Percentiles rank a stretch among this genome's conserved stretches.
phyloP scores from a whole-genome alignment of 2,797 vertebrate genomes.

The Poeciliopsis gracilis region DNA sequence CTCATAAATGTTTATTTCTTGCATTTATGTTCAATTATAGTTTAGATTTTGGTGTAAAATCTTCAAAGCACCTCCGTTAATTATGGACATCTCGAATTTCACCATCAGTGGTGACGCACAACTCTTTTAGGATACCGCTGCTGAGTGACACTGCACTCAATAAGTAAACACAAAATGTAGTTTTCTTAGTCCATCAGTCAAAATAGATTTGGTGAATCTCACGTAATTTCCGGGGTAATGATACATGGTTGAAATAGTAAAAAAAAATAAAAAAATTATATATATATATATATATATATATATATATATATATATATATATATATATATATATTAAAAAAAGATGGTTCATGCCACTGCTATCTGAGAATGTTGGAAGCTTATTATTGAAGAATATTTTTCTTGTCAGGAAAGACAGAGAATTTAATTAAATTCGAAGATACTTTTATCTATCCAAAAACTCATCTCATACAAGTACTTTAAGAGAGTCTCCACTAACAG shows the following conservation, averaged over 20 bases:
- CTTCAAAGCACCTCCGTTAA: not conserved
- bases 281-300: too few species aligned
- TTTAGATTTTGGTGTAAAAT: not conserved
- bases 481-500: not conserved
- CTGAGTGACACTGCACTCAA: not conserved
- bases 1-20: not conserved
- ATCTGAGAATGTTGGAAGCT: not conserved
- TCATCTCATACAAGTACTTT: not conserved
- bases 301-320: too few species aligned
- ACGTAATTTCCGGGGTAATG: not conserved
- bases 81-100: not conserved
- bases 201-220: not conserved
- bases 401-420: not conserved
- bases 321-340: not conserved
- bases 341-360: not conserved
- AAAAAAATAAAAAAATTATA: not conserved
- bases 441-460: not conserved
- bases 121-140: not conserved
- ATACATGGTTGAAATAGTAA: not conserved
- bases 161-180: not conserved
- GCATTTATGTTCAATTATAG: not conserved
- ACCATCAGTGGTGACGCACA: not conserved
- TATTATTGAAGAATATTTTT: not conserved
- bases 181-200: not conserved
- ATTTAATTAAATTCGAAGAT: not conserved